Conservation (phyloP, 1,140 invertebrate genomes). For the Heliconius eleuchia region DNA sequence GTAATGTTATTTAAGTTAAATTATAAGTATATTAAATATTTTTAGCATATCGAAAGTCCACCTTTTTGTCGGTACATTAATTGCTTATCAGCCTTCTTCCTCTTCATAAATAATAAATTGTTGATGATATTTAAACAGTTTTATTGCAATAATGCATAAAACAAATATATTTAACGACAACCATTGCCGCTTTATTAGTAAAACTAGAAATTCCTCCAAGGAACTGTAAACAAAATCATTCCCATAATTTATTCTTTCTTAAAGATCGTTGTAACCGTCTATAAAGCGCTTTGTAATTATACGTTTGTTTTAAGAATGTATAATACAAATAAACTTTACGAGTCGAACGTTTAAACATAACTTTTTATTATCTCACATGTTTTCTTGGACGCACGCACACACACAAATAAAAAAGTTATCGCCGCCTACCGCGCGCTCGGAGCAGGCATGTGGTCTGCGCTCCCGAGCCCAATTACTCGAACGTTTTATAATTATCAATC, state of each 20-base stretch:
- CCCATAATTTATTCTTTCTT: neutral
- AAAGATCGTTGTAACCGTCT: slow-evolving; percentile 18
- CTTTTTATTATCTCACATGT: slow-evolving; percentile 77
- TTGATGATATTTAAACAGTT: neutral
- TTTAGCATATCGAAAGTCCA: too few species aligned
- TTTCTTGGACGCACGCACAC: slow-evolving; percentile 58
- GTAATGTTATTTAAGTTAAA: neutral
- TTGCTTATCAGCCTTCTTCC: too few species aligned
- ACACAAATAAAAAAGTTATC: slow-evolving; percentile 51
- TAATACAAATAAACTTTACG: slow-evolving; percentile 80
- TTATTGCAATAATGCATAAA: neutral
- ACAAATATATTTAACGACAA: neutral
- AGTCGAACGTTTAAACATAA: slow-evolving; percentile 68
- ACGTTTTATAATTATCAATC: slow-evolving; percentile 43
- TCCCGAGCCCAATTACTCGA: slow-evolving; percentile 34
- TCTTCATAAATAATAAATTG: neutral
- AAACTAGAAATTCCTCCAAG: neutral
- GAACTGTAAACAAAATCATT: slow-evolving; percentile 1
- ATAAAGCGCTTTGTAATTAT: slow-evolving; percentile 58
- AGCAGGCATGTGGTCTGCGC: slow-evolving; percentile 36
- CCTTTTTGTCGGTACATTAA: too few species aligned
- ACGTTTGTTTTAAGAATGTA: slow-evolving; percentile 74
- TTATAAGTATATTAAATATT: too few species aligned
- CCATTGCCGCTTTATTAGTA: neutral
- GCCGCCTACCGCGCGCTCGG: slow-evolving; percentile 47